These are phyloP conservation scores for Trichoplax adhaerens DNA, from an alignment of 37 sponge, comb jelly and placozoan species.

Conservation along the genomic window DNA sequence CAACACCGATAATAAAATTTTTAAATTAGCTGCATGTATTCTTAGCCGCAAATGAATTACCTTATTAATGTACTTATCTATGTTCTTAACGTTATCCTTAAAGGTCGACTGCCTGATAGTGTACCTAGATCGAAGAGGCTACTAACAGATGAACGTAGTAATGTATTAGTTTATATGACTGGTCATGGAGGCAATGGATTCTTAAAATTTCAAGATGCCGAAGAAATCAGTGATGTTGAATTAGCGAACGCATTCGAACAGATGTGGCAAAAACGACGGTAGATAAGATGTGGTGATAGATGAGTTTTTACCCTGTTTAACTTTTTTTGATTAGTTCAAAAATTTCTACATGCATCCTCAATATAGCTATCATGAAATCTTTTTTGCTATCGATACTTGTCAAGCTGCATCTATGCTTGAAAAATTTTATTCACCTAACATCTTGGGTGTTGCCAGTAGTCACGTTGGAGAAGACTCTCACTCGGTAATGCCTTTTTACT, in stretches of 20 bases:
- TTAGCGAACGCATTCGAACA: slow-evolving; percentile 83
- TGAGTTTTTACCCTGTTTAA: not conserved
- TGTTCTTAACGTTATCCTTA: not conserved
- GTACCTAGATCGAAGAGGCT: slow-evolving; percentile 80
- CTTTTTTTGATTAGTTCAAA: not conserved
- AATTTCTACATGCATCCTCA: not conserved
- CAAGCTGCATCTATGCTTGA: slow-evolving; percentile 75
- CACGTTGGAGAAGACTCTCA: slow-evolving; percentile 55
- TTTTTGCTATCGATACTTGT: slow-evolving; percentile 87
- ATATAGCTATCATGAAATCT: slow-evolving; percentile 68
- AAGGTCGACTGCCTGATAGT: slow-evolving; percentile 52
- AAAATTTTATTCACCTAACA: slow-evolving; percentile 82
- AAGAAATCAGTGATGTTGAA: slow-evolving; percentile 79
- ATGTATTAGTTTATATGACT: slow-evolving; percentile 85
- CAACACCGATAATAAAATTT: not conserved
- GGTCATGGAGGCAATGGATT: slow-evolving; percentile 93
- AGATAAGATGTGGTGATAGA: not conserved
- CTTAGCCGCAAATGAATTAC: too few relatives aligned
- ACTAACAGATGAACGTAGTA: slow-evolving; percentile 83
- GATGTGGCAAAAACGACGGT: slow-evolving; percentile 88
- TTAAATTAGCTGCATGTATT: not conserved
- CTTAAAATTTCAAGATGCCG: slow-evolving; percentile 84
- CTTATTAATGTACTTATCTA: too few relatives aligned
- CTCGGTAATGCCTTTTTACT: slow-evolving; percentile 20
- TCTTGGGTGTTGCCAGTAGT: slow-evolving; percentile 63